Base-by-base conservation (phyloP, 2,888 invertebrate species). In the Scelioninae gen. 2 region DNA sequence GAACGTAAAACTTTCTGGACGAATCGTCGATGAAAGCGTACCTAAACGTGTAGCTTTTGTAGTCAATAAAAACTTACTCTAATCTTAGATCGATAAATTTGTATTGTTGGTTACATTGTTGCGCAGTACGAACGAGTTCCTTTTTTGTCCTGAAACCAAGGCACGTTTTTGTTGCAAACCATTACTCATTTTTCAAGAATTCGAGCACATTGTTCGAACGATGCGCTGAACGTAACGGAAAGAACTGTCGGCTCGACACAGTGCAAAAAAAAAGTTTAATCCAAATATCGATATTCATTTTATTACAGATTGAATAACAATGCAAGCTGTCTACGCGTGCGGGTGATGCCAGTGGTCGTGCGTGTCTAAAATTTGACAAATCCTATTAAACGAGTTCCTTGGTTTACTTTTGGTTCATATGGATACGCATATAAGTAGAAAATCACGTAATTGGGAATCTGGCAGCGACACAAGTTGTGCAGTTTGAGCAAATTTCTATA, bases 61-160 rank as follows among this genome's bases (percentile, higher is more conserved):
- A 58, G 28, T 61, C 43, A 13, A 60, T 63, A 63, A 37, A 70
- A 70, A 70, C 63, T 70, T 70, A 70, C 37, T 28, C 63, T 70
- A 70, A 4, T 45, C 48, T 41, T 70, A 70, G n/a, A 50, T 43
- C 28, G 46, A 46, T 63, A 33, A 33, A 53, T 33, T 15, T 61
- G 43, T 50, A 63, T 58, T 64, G 28, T 52, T 25, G 43, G 63
- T 63, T 58, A 57, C 57, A 45, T 19, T 58, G 50, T 70, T 63
- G 28, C 16, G 48, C 48, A 43, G 41, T 64, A 57, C 63, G 67
- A 61, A 69, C 45, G 52, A 64, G n/a, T 58, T 15, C 52, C 41
- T 35, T 15, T 63, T 58, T 53, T 69, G 22, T 65, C 39, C 52
- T 65, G 65, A 72, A 72, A 71, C 71, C 71, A 71, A 71, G 71